phyloP scores from a whole-genome alignment of 2,888 invertebrate species.

The Andrena haemorrhoa region DNA sequence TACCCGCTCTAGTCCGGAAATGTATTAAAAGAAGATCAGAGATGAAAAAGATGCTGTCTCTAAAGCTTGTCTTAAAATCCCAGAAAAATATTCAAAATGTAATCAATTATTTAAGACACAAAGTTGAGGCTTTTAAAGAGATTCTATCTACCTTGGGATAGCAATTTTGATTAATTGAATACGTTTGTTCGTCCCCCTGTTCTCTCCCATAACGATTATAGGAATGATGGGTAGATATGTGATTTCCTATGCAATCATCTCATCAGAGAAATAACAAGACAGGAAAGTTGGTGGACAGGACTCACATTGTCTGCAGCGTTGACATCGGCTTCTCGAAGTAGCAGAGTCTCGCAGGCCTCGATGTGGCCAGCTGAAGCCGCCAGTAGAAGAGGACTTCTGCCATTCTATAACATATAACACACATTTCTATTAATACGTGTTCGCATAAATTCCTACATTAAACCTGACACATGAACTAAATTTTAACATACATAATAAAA shows the following conservation, averaged over 20 bases:
- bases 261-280: background rate
- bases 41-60: background rate
- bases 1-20: too few species aligned
- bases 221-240: background rate
- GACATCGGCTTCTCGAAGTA: conserved; percentile 85
- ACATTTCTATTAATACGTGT: background rate
- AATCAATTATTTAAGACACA: background rate
- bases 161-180: conserved; percentile 4
- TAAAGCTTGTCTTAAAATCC: background rate
- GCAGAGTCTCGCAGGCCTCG: conserved; percentile 85
- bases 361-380: conserved; percentile 86
- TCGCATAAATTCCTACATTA: too few species aligned
- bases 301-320: conserved; percentile 86
- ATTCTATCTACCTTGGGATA: background rate
- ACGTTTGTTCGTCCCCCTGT: background rate
- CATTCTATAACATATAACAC: conserved; percentile 79
- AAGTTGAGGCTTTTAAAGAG: background rate
- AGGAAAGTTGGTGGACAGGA: conserved; percentile 57
- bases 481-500: too few species aligned
- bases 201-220: background rate
- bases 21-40: background rate
- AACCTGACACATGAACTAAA: too few species aligned
- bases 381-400: conserved; percentile 86
- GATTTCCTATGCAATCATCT: background rate
- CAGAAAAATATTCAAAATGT: background rate